phyloP scores from a whole-genome alignment of 2,888 invertebrate genomes.

The Drosophila anomelani region DNA sequence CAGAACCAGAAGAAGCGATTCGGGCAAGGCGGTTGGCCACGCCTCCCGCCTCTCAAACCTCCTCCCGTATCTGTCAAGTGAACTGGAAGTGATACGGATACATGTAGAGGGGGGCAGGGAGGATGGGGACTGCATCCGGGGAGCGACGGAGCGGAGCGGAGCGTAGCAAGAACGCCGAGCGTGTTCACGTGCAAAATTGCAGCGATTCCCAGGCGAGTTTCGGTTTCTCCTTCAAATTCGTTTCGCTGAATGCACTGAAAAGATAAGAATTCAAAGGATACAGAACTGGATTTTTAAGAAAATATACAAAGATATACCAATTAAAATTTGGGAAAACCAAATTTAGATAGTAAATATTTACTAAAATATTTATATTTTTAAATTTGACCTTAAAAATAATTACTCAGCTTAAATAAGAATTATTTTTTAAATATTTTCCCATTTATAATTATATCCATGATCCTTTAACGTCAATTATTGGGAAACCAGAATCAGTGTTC shows the following conservation, averaged over 20 bases:
- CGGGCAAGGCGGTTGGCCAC: slow-evolving; percentile 55
- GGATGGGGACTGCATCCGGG: not conserved
- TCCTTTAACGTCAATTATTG: not conserved
- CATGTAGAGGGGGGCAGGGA: not conserved
- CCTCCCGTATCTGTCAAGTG: slow-evolving; percentile 77
- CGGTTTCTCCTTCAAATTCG: slow-evolving; percentile 49
- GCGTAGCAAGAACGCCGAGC: slow-evolving; percentile 52
- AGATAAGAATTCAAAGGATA: accelerated
- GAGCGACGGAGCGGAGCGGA: slow-evolving; percentile 7
- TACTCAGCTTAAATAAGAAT: not conserved
- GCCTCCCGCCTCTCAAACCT: slow-evolving; percentile 7
- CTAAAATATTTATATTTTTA: no score
- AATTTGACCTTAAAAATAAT: not conserved
- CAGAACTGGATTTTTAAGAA: not conserved
- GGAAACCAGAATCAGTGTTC: not conserved
- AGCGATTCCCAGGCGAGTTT: slow-evolving; percentile 68
- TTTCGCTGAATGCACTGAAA: slow-evolving; percentile 21
- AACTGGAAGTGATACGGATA: slow-evolving; percentile 78
- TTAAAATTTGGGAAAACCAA: not conserved
- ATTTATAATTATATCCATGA: no score
- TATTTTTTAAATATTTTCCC: no score
- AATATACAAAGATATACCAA: not conserved
- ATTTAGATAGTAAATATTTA: not conserved
- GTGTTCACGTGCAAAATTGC: slow-evolving; percentile 81
- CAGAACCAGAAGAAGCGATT: slow-evolving; percentile 52